Percentiles rank a stretch among this genome's conserved stretches.
Evolutionary conservation across 2,888 invertebrate genomes (phyloP).

Genomic region (Dryomyza anilis): DNA sequence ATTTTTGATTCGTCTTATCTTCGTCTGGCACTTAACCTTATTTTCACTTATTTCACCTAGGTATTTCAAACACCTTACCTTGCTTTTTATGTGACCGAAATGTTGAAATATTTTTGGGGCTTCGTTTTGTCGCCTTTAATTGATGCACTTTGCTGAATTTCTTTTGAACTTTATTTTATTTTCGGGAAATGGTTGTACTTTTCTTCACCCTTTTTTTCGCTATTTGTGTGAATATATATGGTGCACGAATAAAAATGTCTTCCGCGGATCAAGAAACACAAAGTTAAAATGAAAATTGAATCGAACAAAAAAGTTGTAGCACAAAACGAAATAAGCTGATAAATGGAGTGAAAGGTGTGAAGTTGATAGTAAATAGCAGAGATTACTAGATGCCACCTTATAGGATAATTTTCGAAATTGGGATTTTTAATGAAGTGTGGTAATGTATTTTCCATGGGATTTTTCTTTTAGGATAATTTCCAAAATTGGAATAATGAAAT

Average conservation of each 20-base stretch:
- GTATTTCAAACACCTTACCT: background rate
- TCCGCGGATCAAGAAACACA: constrained; percentile 6
- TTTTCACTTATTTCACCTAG: background rate
- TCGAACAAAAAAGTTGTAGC: background rate
- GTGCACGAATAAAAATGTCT: constrained; percentile 16
- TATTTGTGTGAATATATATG: background rate
- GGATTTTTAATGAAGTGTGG: too few relatives aligned
- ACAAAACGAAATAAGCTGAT: background rate
- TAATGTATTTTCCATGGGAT: too few relatives aligned
- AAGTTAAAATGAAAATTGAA: background rate
- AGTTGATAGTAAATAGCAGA: too few relatives aligned
- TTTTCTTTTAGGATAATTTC: too few relatives aligned
- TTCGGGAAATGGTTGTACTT: background rate
- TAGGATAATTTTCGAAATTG: too few relatives aligned
- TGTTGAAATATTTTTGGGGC: background rate
- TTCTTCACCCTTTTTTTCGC: background rate
- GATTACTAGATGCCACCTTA: too few relatives aligned
- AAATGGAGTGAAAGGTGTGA: too few relatives aligned
- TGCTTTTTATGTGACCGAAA: constrained; percentile 15
- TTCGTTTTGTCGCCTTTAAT: background rate
- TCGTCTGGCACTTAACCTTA: background rate
- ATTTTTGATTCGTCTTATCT: too few relatives aligned
- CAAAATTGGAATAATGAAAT: too few relatives aligned
- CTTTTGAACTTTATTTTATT: background rate
- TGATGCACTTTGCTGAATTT: background rate